Evolutionary conservation across 2,797 vertebrate genomes (phyloP).

Genomic region (Cynodonichthys magdalenae): DNA sequence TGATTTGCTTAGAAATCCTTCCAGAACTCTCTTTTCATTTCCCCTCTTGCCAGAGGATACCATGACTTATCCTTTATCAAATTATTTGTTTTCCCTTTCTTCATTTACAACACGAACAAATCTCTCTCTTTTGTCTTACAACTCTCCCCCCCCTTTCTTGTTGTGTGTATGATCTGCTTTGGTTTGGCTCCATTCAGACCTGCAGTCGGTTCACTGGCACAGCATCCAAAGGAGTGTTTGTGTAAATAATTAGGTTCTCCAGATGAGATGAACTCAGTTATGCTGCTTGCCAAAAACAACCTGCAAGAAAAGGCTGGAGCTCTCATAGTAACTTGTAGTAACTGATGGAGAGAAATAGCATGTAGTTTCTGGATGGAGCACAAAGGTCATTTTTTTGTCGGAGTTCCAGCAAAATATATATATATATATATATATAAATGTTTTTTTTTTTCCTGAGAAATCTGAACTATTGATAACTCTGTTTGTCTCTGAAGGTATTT

Average conservation of each 20-base stretch:
- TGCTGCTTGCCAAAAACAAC: slow-evolving; percentile 77
- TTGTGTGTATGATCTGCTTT: slow-evolving; percentile 51
- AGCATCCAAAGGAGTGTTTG: slow-evolving; percentile 78
- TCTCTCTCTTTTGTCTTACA: slow-evolving; percentile 61
- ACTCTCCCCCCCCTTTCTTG: slow-evolving; percentile 67
- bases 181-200: slow-evolving; percentile 78
- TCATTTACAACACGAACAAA: slow-evolving; percentile 74
- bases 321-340: slow-evolving; percentile 55
- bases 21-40: slow-evolving; percentile 80
- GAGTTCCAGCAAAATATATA: slow-evolving; percentile 24
- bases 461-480: slow-evolving; percentile 57
- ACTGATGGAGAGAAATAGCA: slow-evolving; percentile 48
- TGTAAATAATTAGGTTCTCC: slow-evolving; percentile 84
- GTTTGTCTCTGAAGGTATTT: slow-evolving; percentile 40
- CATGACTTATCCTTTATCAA: slow-evolving; percentile 81
- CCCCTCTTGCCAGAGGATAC: slow-evolving; percentile 76
- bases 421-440: too few relatives aligned
- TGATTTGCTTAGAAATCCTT: slow-evolving; percentile 81
- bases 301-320: slow-evolving; percentile 68
- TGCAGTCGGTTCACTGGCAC: slow-evolving; percentile 78
- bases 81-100: slow-evolving; percentile 81
- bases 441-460: slow-evolving; percentile 42
- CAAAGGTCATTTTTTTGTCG: slow-evolving; percentile 42
- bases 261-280: slow-evolving; percentile 84
- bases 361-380: slow-evolving; percentile 25